Evolutionary conservation across 2,888 invertebrate species (phyloP).

Genomic region (Ichneumoninae sp.): DNA sequence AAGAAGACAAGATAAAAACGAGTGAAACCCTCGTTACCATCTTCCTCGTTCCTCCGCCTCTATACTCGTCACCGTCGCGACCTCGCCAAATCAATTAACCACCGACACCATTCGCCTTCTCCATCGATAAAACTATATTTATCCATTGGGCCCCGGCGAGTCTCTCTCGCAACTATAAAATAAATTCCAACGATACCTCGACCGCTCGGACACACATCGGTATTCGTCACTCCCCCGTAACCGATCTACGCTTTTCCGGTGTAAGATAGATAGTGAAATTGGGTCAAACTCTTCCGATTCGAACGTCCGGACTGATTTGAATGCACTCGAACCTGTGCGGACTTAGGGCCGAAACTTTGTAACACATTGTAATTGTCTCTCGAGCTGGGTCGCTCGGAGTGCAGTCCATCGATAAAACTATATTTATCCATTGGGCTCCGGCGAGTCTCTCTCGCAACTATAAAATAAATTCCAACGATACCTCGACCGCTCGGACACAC

Average conservation of each 20-base stretch:
- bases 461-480: constrained; percentile 62
- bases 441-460: constrained; percentile 49
- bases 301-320: not conserved
- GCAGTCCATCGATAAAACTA: constrained; percentile 63
- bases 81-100: constrained; percentile 67
- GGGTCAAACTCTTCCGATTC: no score
- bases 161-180: constrained; percentile 49
- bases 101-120: constrained; percentile 64
- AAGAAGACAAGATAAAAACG: constrained; percentile 26
- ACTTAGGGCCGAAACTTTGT: not conserved
- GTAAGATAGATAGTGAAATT: no score
- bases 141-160: constrained; percentile 51
- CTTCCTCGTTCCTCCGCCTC: constrained; percentile 43
- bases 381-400: not conserved
- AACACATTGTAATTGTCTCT: not conserved
- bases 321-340: not conserved
- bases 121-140: constrained; percentile 68
- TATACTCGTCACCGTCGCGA: constrained; percentile 67
- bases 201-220: constrained; percentile 29
- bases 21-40: constrained; percentile 64
- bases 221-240: constrained; percentile 9
- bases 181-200: constrained; percentile 64
- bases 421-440: constrained; percentile 59
- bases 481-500: constrained; percentile 49
- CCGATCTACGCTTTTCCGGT: not conserved